Evolutionary conservation across 2,797 vertebrate genomes (phyloP), one percentile per base, ranked within the genome.

Genomic region (Eurystomus glaucurus): DNA sequence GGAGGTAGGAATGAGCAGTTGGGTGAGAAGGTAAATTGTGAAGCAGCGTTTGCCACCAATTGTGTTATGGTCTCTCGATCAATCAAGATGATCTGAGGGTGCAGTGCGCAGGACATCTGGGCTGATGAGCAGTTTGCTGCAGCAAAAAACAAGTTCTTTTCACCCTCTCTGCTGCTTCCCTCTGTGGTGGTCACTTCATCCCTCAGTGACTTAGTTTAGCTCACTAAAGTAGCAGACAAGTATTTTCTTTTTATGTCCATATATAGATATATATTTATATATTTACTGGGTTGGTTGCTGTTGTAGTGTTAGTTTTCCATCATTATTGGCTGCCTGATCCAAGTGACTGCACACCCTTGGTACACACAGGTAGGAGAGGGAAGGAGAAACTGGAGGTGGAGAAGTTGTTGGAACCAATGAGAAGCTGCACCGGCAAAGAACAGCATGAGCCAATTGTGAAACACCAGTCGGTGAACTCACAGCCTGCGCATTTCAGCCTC

Each of bases 351-450:
- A 8, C 16, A 9, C 25, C 37, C 37, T 57, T 91, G 86, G 80
- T 89, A 50, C 41, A 1, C 11, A 5, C 1, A 0, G 17, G 25
- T 60, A 82, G 37, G 41, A 90, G 64, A 66, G 71, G 52, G 41
- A 50, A 52, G 62, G 54, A 70, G 84, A 60, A 43, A 45, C 37
- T 54, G 87, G 70, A 96, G 94, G 91, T 88, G 91, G 94, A 89
- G 94, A 79, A 70, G 78, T 18, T 78, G 55, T 11, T 87, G 75
- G 50, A 41, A 66, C 95, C 95, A 94, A 95, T 91, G 81, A 50
- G 60, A 31, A 75, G 58, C 70, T 26, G 41, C 13, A 31, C 28
- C 3, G 1, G 84, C 41, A 57, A 7, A 78, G 84, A 91, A 54
- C 89, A 87, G 77, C 10, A 0, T 0, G 8, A 26, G 78, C 45